These are phyloP conservation scores for Drosophila rubida DNA, from an alignment of 2,888 invertebrate species.

Conservation along the genomic window DNA sequence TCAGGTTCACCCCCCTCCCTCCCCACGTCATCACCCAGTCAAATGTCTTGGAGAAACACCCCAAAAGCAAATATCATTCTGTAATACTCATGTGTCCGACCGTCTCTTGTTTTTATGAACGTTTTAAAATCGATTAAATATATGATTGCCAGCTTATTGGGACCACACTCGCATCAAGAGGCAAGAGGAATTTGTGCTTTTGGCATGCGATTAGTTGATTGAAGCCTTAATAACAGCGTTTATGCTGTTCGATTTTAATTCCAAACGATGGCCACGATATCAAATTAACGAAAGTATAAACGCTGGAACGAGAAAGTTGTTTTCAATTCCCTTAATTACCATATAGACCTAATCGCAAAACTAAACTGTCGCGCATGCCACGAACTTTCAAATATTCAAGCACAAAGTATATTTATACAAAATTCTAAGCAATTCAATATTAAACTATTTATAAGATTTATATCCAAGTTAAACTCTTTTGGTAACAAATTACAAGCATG, in stretches of 20 bases:
- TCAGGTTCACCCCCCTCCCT: neutral
- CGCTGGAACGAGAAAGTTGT: constrained; percentile 4
- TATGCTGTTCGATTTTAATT: neutral
- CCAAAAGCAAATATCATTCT: constrained; percentile 37
- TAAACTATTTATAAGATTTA: too few species aligned
- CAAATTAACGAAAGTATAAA: constrained; percentile 13
- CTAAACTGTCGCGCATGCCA: neutral
- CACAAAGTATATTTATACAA: too few species aligned
- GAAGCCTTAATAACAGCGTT: constrained; percentile 35
- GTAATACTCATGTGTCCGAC: constrained; percentile 32
- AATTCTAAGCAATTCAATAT: too few species aligned
- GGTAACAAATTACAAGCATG: too few species aligned
- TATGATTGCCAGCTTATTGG: constrained; percentile 54
- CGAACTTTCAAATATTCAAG: neutral
- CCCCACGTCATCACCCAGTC: neutral
- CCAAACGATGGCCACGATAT: constrained; percentile 4
- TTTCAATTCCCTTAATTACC: constrained; percentile 3
- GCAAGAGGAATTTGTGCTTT: constrained; percentile 15
- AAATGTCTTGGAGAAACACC: neutral
- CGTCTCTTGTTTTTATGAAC: constrained; percentile 55
- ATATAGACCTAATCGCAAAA: neutral
- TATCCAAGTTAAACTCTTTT: too few species aligned
- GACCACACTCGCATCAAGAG: constrained; percentile 9
- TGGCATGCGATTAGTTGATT: constrained; percentile 27
- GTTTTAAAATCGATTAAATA: constrained; percentile 75